Conservation (phyloP, 2,888 invertebrate species). For the Charanyca ferruginea region DNA sequence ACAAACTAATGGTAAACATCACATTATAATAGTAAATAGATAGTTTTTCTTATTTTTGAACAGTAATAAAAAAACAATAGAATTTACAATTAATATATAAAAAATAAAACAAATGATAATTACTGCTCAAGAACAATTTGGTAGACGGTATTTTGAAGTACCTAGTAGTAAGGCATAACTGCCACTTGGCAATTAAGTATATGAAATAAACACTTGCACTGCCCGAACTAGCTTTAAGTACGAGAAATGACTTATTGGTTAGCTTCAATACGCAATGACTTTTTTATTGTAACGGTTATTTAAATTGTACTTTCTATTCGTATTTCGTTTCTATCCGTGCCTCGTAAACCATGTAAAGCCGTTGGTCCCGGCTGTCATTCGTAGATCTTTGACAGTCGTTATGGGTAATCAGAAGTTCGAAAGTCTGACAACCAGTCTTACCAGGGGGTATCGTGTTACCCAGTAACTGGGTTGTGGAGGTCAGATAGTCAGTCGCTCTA, state of each 20-base stretch:
- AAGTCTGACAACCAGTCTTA: too few species aligned
- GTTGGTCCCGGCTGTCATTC: too few species aligned
- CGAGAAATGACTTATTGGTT: not conserved
- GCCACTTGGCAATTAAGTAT: not conserved
- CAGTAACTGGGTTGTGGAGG: too few species aligned
- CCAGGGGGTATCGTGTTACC: too few species aligned
- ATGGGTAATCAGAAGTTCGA: too few species aligned
- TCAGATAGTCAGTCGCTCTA: too few species aligned
- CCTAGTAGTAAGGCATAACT: not conserved
- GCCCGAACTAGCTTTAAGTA: conserved; percentile 10
- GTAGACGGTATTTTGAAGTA: conserved; percentile 7
- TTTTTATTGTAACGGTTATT: not conserved
- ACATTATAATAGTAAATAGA: conserved; percentile 65
- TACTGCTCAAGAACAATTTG: conserved; percentile 39
- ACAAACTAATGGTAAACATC: conserved; percentile 85
- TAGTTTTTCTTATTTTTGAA: conserved; percentile 25
- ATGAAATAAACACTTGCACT: conserved; percentile 26
- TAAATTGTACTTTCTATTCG: too few species aligned
- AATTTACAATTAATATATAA: not conserved
- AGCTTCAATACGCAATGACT: not conserved
- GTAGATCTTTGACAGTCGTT: too few species aligned
- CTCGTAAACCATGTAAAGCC: too few species aligned
- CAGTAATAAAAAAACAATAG: conserved; percentile 20
- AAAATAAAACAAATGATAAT: not conserved
- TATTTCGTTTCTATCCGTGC: too few species aligned